phyloP scores from a whole-genome alignment of 2,888 invertebrate genomes.

The Panzeria rudis region DNA sequence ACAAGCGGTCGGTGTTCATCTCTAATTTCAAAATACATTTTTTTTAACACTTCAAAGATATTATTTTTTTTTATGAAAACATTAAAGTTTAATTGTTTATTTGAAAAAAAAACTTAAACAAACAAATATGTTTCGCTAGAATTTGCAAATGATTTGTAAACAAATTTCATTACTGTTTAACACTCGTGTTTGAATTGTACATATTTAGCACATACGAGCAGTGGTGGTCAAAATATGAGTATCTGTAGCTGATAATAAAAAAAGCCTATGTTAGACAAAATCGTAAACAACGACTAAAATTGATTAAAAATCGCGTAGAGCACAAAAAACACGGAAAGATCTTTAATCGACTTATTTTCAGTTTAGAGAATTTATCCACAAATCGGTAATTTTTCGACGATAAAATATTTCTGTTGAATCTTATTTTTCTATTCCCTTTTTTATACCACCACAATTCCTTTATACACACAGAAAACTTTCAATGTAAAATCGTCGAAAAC shows the following conservation, averaged over 20 bases:
- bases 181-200: slow-evolving; percentile 2
- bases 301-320: too few relatives aligned
- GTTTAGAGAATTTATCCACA: too few relatives aligned
- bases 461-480: too few relatives aligned
- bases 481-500: too few relatives aligned
- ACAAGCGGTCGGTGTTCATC: background rate
- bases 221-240: background rate
- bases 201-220: background rate
- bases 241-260: background rate
- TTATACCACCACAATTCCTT: too few relatives aligned
- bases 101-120: slow-evolving; percentile 13
- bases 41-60: background rate
- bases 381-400: too few relatives aligned
- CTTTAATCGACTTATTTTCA: too few relatives aligned
- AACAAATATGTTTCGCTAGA: slow-evolving; percentile 37
- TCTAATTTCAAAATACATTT: background rate
- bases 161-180: slow-evolving; percentile 22
- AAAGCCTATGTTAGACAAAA: too few relatives aligned
- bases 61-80: background rate
- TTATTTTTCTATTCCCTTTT: too few relatives aligned
- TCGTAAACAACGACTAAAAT: too few relatives aligned
- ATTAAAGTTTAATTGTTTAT: slow-evolving; percentile 20
- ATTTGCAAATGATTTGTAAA: slow-evolving; percentile 39
- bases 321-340: too few relatives aligned
- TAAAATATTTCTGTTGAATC: too few relatives aligned